Percentiles rank a stretch among this genome's conserved stretches.
phyloP scores from a whole-genome alignment of 2,113 vertebrate species.

The Coptodon rendalli region DNA sequence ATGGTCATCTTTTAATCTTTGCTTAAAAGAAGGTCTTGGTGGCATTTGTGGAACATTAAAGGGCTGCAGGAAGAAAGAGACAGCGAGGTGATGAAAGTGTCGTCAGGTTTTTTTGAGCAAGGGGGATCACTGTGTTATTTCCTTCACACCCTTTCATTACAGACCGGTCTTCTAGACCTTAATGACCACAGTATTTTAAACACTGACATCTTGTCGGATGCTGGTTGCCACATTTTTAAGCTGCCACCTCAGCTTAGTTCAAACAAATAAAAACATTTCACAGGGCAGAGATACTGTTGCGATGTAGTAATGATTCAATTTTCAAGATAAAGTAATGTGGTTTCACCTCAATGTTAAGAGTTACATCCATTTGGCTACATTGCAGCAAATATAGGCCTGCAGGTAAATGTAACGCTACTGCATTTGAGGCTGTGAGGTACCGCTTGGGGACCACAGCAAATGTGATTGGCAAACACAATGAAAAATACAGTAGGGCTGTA shows the following conservation, averaged over 20 bases:
- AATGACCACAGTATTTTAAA: conserved; percentile 39
- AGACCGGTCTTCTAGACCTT: conserved; percentile 9
- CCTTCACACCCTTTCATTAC: conserved; percentile 35
- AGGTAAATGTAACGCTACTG: neutral
- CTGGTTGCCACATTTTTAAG: neutral
- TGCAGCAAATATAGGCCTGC: neutral
- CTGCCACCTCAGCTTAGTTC: neutral
- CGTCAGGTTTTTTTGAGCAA: conserved; percentile 14
- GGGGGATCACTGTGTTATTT: conserved; percentile 7
- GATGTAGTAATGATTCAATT: neutral
- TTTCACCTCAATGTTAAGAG: neutral
- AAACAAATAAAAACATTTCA: neutral
- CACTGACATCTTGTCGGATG: neutral
- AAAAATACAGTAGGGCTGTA: neutral
- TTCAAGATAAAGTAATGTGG: neutral
- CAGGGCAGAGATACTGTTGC: neutral
- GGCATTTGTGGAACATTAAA: conserved; percentile 47
- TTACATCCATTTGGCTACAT: neutral
- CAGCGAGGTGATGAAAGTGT: conserved; percentile 49
- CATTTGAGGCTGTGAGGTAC: neutral
- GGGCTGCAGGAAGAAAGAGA: neutral
- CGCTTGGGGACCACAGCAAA: neutral
- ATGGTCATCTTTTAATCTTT: conserved; percentile 55
- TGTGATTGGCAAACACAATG: neutral
- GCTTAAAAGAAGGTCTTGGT: conserved; percentile 25